A percentile compares a stretch with the other conserved stretches of the same genome.
Conservation (phyloP, 1,140 invertebrate genomes). For the Drosophila willistoni region DNA sequence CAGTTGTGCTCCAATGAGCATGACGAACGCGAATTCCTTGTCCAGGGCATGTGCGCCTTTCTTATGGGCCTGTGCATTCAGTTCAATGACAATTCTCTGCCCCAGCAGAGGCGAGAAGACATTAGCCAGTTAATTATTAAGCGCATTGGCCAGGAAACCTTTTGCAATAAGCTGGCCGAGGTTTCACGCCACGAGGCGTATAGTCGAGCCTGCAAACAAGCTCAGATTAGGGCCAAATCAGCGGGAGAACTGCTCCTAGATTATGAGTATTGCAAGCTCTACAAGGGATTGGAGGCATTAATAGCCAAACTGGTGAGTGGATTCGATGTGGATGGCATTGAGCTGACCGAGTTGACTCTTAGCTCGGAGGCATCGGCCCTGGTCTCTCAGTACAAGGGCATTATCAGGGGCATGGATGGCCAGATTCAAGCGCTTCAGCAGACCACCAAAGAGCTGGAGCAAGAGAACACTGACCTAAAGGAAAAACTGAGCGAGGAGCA, state of each 20-base stretch:
- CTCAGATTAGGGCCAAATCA: constrained; percentile 91
- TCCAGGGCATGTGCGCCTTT: constrained; percentile 97
- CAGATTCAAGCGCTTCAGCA: constrained; percentile 87
- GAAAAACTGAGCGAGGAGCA: constrained; percentile 87
- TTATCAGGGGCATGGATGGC: constrained; percentile 94
- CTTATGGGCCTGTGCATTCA: constrained; percentile 96
- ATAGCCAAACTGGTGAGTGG: constrained; percentile 75
- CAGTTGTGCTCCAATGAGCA: constrained; percentile 91
- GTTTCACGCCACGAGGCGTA: constrained; percentile 96
- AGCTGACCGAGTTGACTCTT: constrained; percentile 84
- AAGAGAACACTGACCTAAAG: constrained; percentile 85
- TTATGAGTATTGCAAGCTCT: constrained; percentile 96
- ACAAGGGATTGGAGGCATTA: constrained; percentile 88
- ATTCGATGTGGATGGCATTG: constrained; percentile 82
- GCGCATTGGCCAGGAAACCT: constrained; percentile 95
- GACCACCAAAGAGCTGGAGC: constrained; percentile 84
- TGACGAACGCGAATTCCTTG: constrained; percentile 93
- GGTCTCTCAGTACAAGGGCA: constrained; percentile 92
- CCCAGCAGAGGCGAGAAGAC: constrained; percentile 91
- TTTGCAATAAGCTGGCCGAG: constrained; percentile 93
- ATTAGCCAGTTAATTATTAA: constrained; percentile 94
- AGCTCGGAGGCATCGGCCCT: constrained; percentile 85
- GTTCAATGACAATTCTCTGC: constrained; percentile 95
- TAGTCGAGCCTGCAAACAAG: constrained; percentile 95
- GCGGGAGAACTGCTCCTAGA: constrained; percentile 94